Base-by-base conservation (phyloP, 1,140 invertebrate genomes). In the Heterodera schachtii region DNA sequence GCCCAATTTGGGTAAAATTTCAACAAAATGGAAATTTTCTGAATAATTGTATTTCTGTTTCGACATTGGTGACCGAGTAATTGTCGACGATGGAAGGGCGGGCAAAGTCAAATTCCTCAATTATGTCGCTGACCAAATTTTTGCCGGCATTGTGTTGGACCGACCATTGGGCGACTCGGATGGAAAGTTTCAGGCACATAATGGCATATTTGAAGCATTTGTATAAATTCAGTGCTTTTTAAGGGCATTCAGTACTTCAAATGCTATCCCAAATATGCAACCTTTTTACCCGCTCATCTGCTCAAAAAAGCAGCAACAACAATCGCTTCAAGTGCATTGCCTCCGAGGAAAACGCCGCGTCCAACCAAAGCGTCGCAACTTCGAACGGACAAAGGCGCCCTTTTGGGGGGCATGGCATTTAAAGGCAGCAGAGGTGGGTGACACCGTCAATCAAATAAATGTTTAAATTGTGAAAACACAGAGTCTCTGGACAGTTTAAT, bases 81-180 rank as follows among this genome's bases (percentile, higher is more conserved):
- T 82, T 13, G 80, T 83, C 3, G 21, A 44, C 31, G 86, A 81
- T 31, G 82, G 84, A 9, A 86, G 87, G 47, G 73, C 57, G 21
- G 88, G 88, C 9, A 80, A 73, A n/a, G 75, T 90, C 43, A 83
- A 89, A 67, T 90, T 87, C 81, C 67, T 88, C 9, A 87, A 85
- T 44, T 31, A 64, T 90, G 79, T 87, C 16, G 93, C 95, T 89
- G 75, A 70, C 41, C 90, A 90, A 13, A 80, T 91, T 60, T 92
- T 91, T 91, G 91, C 90, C 75, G 92, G 92, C 6, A 90, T 92
- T 16, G 91, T 92, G 85, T 84, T 92, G 69, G 91, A 92, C 75
- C 80, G 86, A 64, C 88, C 91, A 8, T 85, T 90, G 43, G 92
- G 92, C 7, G 90, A 90, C 78, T 91, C 90, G 84, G 90, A 92